Conservation (phyloP, 2,888 invertebrate genomes). For the Parnassius mnemosyne region DNA sequence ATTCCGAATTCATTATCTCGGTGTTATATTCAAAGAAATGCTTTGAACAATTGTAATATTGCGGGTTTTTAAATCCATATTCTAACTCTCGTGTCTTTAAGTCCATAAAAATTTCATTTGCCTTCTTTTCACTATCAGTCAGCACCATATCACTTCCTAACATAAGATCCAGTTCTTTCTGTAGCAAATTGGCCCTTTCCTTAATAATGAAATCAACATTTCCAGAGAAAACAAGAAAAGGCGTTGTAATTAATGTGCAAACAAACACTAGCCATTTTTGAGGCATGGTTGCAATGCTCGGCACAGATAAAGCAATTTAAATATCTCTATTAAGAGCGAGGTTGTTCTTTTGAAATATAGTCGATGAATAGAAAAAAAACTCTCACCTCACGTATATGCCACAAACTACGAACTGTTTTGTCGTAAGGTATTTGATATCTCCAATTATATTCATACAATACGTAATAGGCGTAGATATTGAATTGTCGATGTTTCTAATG, state of each 20-base stretch:
- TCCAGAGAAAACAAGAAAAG: slow-evolving; percentile 25
- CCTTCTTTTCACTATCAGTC: slow-evolving; percentile 72
- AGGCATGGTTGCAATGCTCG: slow-evolving; percentile 1
- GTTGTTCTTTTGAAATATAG: background rate
- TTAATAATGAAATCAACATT: slow-evolving; percentile 38
- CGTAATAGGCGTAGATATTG: background rate
- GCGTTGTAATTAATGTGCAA: slow-evolving; percentile 25
- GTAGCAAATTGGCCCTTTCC: slow-evolving; percentile 67
- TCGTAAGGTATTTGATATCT: background rate
- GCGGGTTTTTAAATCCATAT: slow-evolving; percentile 66
- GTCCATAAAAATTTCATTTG: slow-evolving; percentile 81
- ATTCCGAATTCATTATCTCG: slow-evolving; percentile 78
- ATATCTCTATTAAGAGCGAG: slow-evolving; percentile 19
- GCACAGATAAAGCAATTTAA: slow-evolving; percentile 7
- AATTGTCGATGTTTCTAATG: slow-evolving; percentile 12
- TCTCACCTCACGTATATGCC: slow-evolving; percentile 3
- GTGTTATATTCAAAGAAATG: slow-evolving; percentile 84
- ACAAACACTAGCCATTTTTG: slow-evolving; percentile 44
- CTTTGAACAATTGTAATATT: slow-evolving; percentile 80
- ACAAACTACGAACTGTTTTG: background rate
- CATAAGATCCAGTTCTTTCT: slow-evolving; percentile 67
- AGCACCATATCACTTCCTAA: slow-evolving; percentile 78
- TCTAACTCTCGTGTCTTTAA: slow-evolving; percentile 75
- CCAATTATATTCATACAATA: slow-evolving; percentile 1
- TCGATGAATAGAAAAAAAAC: background rate